Evolutionary conservation across 2,888 invertebrate species (phyloP), one percentile per base, ranked within the genome.

Genomic region (Limnephilus marmoratus): DNA sequence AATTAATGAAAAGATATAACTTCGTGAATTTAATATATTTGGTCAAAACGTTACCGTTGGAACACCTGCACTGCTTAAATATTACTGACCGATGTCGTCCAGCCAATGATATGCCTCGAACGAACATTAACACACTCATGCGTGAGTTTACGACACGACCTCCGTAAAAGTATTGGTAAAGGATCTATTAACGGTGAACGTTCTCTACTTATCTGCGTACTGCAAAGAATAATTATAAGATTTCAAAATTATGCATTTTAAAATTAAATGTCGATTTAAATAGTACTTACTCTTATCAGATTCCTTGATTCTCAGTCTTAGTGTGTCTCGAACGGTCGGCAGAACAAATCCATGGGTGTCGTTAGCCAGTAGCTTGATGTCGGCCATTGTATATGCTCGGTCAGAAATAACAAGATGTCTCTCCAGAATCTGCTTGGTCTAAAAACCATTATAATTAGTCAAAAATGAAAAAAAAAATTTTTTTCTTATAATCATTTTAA

Each of bases 341-440:
- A 98, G 95, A 88, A 97, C 96, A 94, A 98, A 96, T 92, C 97
- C 96, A 94, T 96, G 95, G 90, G 97, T 97, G 94, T 97, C 97
- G 94, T 97, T 97, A n/a, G 97, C 97, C 93, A 97, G 95, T 94
- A 97, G 96, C 94, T 97, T 97, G 93, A 98, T 96, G 94, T 98
- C 97, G 93, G 98, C 98, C 97, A 98, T 98, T 93, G 98, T 98
- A 95, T 97, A 98, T n/a, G 97, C 97, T 88, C 96, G 96, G 94
- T 98, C 97, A 2, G 98, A 97, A 93, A 98, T 97, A 85, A 99
- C 97, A 94, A 99, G 96, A 95, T 99, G 99, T 92, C 99, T 97
- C 95, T 99, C 98, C 95, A 99, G 96, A 94, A 99, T 98, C 95
- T 97, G 97, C 94, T 97, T 97, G 0, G 98, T 97, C 98, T 98